Evolutionary conservation across 2,888 invertebrate genomes (phyloP), one percentile per base, ranked within the genome.

Genomic region (Cylloceria caligata): DNA sequence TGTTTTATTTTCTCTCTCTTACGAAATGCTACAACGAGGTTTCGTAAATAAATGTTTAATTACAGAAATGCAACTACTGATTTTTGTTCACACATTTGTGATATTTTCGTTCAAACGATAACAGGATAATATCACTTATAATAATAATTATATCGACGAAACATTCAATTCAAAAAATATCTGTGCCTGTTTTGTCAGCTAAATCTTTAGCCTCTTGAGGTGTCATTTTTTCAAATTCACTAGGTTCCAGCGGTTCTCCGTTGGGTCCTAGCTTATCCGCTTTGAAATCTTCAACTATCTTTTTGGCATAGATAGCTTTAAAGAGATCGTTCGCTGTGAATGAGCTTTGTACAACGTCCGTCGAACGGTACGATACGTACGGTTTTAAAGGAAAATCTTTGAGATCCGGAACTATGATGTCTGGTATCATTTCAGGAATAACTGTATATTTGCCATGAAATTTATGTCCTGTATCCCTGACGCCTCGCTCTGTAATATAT

Each of bases 361-460:
- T 93, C 9, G 84, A 72, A 92, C 95, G 95, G 92, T 99, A 99
- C 0, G 98, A 97, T 0, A 99, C 99, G 89, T 99, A 99, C 0
- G 99, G 98, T 92, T 98, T 98, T 21, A 99, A 93, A 93, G 96
- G 93, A 90, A 96, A 99, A 85, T 94, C 95, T 84, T 94, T 95
- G 27, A 99, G 93, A 92, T 98, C 96, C 0, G 99, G 99, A 1
- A 99, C 99, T 76, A 99, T 95, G 16, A 99, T 91, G 90, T 99
- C 97, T 0, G 99, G 98, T 84, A 98, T 95, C 96, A 96, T 98
- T 94, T 99, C 99, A 0, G 97, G 96, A 3, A 99, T 93, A 13
- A 91, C 87, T 0, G 95, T 92, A 89, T 94, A 96, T 21, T 57
- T 65, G 0, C 94, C 95, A 64, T n/a, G n/a, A n/a, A n/a, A n/a